phyloP scores from a whole-genome alignment of 2,113 vertebrate species.

The Glaucidium brasilianum region DNA sequence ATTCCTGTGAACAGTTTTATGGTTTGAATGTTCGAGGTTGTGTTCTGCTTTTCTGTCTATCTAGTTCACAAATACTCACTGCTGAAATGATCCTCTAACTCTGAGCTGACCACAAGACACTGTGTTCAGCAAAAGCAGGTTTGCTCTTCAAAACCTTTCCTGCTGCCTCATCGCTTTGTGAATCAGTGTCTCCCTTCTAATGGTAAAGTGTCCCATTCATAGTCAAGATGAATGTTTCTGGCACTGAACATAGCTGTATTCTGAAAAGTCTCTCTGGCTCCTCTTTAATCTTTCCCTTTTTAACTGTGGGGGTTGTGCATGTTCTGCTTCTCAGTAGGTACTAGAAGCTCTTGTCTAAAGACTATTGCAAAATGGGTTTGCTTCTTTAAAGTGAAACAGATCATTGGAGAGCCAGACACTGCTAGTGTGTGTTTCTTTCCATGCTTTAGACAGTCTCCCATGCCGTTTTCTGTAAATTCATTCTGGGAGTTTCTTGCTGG shows the following conservation, averaged over 20 bases:
- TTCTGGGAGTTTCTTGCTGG: neutral
- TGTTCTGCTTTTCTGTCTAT: neutral
- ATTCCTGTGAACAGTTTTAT: neutral
- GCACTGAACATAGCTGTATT: neutral
- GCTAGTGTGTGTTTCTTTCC: neutral
- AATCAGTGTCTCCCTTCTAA: neutral
- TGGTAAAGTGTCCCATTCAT: neutral
- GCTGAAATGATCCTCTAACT: neutral
- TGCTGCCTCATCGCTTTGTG: neutral
- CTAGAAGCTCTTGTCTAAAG: neutral
- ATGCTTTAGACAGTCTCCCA: neutral
- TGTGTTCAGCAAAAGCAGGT: neutral
- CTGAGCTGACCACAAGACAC: neutral
- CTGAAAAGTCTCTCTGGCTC: neutral
- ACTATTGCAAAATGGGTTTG: neutral
- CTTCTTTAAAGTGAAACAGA: neutral
- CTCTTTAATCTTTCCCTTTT: neutral
- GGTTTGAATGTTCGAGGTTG: neutral
- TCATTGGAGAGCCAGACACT: neutral
- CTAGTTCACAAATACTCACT: neutral
- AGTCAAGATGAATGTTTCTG: neutral
- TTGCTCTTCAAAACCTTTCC: neutral
- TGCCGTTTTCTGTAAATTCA: fast-evolving
- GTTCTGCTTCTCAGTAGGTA: neutral
- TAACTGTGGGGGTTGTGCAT: neutral